Evolutionary conservation across 2,113 vertebrate genomes (phyloP).

Genomic region (Chlorocebus sabaeus): DNA sequence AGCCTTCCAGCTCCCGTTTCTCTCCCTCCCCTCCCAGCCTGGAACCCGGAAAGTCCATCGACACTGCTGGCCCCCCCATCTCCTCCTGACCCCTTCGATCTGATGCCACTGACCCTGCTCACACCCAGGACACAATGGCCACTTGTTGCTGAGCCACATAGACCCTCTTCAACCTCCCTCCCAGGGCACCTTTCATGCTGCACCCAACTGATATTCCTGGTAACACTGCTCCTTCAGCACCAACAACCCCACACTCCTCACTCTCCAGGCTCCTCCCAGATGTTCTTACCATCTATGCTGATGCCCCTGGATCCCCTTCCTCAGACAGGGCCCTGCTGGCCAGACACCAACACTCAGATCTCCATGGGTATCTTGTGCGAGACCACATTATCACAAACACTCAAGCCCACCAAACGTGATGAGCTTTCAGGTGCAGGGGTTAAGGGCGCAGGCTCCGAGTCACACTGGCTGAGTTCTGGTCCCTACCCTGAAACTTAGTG

Average conservation of each 20-base stretch:
- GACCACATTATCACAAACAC: background rate
- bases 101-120: no score
- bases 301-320: background rate
- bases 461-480: background rate
- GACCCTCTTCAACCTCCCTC: background rate
- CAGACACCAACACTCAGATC: background rate
- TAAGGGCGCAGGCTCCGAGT: background rate
- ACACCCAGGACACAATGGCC: no score
- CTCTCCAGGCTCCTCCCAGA: background rate
- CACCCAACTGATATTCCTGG: background rate
- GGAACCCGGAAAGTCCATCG: background rate
- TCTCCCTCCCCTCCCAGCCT: background rate
- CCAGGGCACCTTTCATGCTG: no score
- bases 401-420: background rate
- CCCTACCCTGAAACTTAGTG: background rate
- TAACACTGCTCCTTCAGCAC: no score
- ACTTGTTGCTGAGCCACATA: background rate
- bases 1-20: background rate
- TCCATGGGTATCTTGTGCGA: background rate
- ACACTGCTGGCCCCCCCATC: background rate
- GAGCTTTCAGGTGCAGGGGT: background rate
- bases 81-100: fast-evolving
- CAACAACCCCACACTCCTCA: fast-evolving
- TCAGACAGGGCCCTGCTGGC: background rate
- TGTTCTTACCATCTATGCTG: fast-evolving